These are phyloP conservation scores for Machaerirhynchus nigripectus DNA, from an alignment of 2,113 vertebrate species.

Conservation along the genomic window DNA sequence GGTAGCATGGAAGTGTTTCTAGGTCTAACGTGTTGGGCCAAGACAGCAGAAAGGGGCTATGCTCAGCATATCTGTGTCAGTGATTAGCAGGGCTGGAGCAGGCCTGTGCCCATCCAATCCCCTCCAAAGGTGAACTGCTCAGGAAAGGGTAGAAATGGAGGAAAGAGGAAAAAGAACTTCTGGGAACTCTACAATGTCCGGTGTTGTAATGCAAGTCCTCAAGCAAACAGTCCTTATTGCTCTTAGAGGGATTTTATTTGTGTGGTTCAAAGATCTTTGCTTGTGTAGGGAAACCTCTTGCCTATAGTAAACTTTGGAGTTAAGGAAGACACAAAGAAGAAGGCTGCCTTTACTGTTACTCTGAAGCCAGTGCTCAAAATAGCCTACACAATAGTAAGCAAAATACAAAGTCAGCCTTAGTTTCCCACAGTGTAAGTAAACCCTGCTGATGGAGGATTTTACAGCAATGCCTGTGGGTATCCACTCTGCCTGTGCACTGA, in stretches of 20 bases:
- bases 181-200: not conserved
- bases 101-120: not conserved
- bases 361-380: not conserved
- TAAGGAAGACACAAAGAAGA: not conserved
- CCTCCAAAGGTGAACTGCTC: no score
- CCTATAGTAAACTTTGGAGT: not conserved
- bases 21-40: not conserved
- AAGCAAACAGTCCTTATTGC: not conserved
- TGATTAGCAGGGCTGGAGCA: not conserved
- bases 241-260: not conserved
- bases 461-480: not conserved
- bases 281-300: not conserved
- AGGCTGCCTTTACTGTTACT: not conserved
- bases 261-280: not conserved
- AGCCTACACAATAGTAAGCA: not conserved
- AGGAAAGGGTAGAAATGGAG: not conserved
- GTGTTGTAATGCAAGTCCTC: not conserved
- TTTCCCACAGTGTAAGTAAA: not conserved
- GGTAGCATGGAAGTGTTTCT: accelerated
- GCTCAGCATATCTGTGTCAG: not conserved
- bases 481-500: not conserved
- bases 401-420: not conserved
- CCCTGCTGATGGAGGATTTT: not conserved
- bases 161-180: not conserved
- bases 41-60: not conserved